Evolutionary conservation across 2,888 invertebrate genomes (phyloP).

Genomic region (Eustalomyia histrio): DNA sequence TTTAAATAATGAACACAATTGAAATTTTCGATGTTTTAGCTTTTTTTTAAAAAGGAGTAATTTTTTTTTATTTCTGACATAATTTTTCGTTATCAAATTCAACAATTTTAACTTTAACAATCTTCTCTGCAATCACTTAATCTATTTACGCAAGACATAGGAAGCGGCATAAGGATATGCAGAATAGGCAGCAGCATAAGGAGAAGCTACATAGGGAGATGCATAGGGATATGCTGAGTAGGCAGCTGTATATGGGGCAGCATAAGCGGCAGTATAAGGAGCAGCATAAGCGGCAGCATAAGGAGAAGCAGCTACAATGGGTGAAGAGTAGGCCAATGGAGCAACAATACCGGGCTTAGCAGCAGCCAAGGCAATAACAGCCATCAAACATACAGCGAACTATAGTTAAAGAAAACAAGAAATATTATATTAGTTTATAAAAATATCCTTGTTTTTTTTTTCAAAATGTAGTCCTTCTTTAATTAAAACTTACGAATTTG

Average conservation of each 20-base stretch:
- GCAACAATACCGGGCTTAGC: constrained; percentile 69
- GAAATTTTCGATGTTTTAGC: constrained; percentile 20
- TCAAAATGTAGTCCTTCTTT: not conserved
- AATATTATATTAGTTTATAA: not conserved
- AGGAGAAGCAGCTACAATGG: constrained; percentile 63
- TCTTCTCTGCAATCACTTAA: not conserved
- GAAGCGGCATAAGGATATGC: constrained; percentile 61
- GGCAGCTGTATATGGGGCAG: constrained; percentile 66
- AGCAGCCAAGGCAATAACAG: constrained; percentile 65
- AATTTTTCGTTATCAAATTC: constrained; percentile 24
- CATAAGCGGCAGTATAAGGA: constrained; percentile 66
- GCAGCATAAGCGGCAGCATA: constrained; percentile 66
- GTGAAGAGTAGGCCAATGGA: constrained; percentile 67
- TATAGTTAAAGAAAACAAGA: constrained; percentile 24
- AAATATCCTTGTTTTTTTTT: not conserved
- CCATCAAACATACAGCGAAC: constrained; percentile 67
- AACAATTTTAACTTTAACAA: constrained; percentile 41
- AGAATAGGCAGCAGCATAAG: constrained; percentile 58
- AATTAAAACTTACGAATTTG: constrained; percentile 66
- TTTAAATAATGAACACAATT: no score
- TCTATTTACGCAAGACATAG: constrained; percentile 62
- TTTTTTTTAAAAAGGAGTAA: not conserved
- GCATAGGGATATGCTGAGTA: constrained; percentile 68
- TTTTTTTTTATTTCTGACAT: not conserved
- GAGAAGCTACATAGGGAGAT: constrained; percentile 62